phyloP scores from a whole-genome alignment of 2,888 invertebrate genomes.

The Nephrotoma flavescens region DNA sequence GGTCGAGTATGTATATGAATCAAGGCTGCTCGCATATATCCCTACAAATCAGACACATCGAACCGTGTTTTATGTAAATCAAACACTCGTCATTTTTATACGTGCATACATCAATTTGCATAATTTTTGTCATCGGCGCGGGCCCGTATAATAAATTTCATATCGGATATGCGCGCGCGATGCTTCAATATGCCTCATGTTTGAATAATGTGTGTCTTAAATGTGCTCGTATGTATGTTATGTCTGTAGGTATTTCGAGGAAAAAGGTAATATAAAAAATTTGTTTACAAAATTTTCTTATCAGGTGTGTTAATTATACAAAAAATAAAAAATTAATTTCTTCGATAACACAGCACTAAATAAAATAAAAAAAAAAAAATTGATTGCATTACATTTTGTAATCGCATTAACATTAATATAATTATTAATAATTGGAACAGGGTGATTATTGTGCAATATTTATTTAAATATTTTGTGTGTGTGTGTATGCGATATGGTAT shows the following conservation, averaged over 20 bases:
- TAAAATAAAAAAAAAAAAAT: background rate
- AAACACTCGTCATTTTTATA: background rate
- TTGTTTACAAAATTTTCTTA: background rate
- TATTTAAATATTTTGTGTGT: too few relatives aligned
- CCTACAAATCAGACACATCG: background rate
- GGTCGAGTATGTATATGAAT: background rate
- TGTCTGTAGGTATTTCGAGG: background rate
- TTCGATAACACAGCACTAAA: background rate
- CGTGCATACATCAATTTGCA: background rate
- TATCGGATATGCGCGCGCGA: background rate
- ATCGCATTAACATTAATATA: background rate
- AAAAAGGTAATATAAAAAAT: background rate
- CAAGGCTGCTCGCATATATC: background rate
- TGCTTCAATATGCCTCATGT: background rate
- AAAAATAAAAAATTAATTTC: background rate
- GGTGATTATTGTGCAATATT: background rate
- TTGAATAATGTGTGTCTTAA: background rate
- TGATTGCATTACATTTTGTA: background rate
- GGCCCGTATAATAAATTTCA: background rate
- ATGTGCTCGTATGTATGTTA: too few relatives aligned
- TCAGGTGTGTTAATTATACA: background rate
- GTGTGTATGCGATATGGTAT: too few relatives aligned
- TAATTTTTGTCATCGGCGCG: background rate
- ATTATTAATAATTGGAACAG: background rate
- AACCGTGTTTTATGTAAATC: too few relatives aligned